Base-by-base conservation (phyloP, 2,113 vertebrate genomes). In the Ochotona curzoniae region DNA sequence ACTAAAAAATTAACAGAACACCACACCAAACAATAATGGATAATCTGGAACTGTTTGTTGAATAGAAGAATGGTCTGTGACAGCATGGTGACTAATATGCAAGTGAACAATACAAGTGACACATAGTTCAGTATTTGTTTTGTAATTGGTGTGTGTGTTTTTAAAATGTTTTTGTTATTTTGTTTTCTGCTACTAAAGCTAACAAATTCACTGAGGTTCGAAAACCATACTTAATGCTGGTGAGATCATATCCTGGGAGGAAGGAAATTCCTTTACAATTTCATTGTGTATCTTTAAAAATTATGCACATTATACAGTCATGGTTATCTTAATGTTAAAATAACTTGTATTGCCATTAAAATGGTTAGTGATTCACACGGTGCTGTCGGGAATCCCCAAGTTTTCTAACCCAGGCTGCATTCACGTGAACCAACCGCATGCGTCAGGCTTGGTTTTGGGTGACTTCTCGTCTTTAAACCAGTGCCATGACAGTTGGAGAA, bases 271-370 rank as follows among this genome's bases (percentile, higher is more conserved):
- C 8, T 25, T 88, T 18, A 67, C 13, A 60, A 21, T 80, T 78
- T 89, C 38, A 78, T n/a, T 5, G 14, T 67, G 15, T 81, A 20
- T 51, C 57, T 78, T 80, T 54, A 60, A 89, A 95, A 83, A 28
- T 87, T 57, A 81, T 30, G 28, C 49, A 12, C 1, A 5, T 28
- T 70, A 83, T 81, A 61, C 6, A 73, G 60, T 76, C 54, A 51
- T 44, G 30, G 23, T 32, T 63, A 20, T 69, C 93, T 91, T 79
- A 78, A 78, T 85, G 87, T 6, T 74, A 87, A 93, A 61, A 83
- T 73, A 71, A 51, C 5, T 80, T 87, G 80, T 67, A 28, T 71
- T 82, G 32, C 91, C 32, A 64, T n/a, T 35, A 51, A 86, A 80
- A 51, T 88, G 25, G 5, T 81, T 82, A 83, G 25, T 80, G 47